phyloP scores from a whole-genome alignment of 2,888 invertebrate species.

The Celastrina argiolus region DNA sequence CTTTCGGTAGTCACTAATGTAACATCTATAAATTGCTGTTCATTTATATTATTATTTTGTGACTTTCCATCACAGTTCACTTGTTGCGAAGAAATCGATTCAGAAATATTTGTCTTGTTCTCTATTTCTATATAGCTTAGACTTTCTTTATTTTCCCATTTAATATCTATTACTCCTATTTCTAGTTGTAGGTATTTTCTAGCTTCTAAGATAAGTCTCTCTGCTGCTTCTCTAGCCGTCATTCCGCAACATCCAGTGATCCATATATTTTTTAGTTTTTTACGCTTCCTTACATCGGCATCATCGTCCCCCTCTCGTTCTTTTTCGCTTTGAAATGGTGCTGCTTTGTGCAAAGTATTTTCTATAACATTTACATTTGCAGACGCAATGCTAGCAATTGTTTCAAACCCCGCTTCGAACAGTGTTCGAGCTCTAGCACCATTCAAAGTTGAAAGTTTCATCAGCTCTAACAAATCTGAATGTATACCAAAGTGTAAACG shows the following conservation, averaged over 20 bases:
- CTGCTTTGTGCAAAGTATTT: slow-evolving; percentile 84
- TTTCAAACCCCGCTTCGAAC: slow-evolving; percentile 88
- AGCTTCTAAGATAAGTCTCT: slow-evolving; percentile 87
- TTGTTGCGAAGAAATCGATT: background rate
- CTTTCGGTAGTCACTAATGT: background rate
- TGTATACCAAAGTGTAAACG: slow-evolving; percentile 96
- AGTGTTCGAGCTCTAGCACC: slow-evolving; percentile 90
- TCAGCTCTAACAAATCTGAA: slow-evolving; percentile 93
- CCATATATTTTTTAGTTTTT: slow-evolving; percentile 84
- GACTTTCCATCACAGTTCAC: background rate
- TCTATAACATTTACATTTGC: slow-evolving; percentile 84
- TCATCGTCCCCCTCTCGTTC: slow-evolving; percentile 83
- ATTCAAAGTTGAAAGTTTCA: slow-evolving; percentile 89
- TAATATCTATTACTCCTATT: slow-evolving; percentile 83
- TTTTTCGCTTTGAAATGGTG: slow-evolving; percentile 92
- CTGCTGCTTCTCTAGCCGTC: slow-evolving; percentile 89
- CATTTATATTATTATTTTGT: background rate
- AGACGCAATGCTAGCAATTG: slow-evolving; percentile 86
- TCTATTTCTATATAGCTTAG: background rate
- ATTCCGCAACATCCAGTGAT: slow-evolving; percentile 88
- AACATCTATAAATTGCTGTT: background rate
- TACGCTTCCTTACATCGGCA: slow-evolving; percentile 80
- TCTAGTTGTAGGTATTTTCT: slow-evolving; percentile 83
- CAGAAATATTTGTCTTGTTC: background rate
- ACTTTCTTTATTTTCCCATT: slow-evolving; percentile 75